These are phyloP conservation scores for Heterodera filipjevi DNA, from an alignment of 2,888 invertebrate genomes.

Conservation along the genomic window DNA sequence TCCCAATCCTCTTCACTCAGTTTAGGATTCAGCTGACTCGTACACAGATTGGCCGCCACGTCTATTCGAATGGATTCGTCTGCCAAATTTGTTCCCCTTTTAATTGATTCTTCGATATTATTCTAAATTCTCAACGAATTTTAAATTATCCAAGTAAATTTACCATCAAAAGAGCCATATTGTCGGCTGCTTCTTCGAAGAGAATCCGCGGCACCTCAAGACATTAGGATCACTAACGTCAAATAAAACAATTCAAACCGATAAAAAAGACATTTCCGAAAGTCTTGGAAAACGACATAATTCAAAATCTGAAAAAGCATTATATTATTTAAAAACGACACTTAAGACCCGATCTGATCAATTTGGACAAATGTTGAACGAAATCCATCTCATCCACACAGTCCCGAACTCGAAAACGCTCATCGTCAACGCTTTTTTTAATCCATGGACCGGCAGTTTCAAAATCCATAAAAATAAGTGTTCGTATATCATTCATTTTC, in stretches of 20 bases:
- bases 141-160: neutral
- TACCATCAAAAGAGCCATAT: constrained; percentile 26
- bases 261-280: constrained; percentile 52
- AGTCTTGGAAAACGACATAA: constrained; percentile 39
- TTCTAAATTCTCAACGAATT: neutral
- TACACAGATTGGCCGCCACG: constrained; percentile 37
- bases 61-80: neutral
- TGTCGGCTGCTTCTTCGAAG: constrained; percentile 40
- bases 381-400: neutral
- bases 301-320: neutral
- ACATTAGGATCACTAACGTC: no score
- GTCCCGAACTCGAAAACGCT: neutral
- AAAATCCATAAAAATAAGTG: constrained; percentile 32
- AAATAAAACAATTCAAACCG: no score
- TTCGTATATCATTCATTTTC: neutral
- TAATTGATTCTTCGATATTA: neutral
- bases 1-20: constrained; percentile 50
- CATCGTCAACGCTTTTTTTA: neutral
- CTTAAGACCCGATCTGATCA: constrained; percentile 2
- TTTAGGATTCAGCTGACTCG: constrained; percentile 49
- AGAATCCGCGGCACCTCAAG: constrained; percentile 48
- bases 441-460: constrained; percentile 17
- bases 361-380: neutral
- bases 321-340: neutral
- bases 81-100: neutral